Percentiles rank a stretch among this genome's conserved stretches.
These are phyloP conservation scores for Baccha elongata DNA, from an alignment of 2,888 invertebrate species.

Conservation along the genomic window DNA sequence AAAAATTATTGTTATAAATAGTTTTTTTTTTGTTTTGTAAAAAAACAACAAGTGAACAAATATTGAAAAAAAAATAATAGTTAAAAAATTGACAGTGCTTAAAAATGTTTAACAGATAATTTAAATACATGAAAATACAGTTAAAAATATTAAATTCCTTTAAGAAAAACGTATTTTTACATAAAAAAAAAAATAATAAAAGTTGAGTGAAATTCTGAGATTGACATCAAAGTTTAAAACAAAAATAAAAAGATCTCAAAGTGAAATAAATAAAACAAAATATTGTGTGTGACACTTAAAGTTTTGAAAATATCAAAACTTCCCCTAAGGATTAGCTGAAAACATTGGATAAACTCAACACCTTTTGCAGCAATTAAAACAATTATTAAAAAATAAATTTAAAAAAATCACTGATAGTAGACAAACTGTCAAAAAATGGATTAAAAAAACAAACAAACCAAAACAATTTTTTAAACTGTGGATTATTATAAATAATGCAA, in stretches of 20 bases:
- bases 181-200: conserved; percentile 12
- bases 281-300: conserved; percentile 48
- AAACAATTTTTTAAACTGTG: conserved; percentile 68
- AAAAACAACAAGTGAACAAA: conserved; percentile 22
- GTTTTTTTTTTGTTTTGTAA: conserved; percentile 6
- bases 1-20: conserved; percentile 34
- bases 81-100: conserved; percentile 62
- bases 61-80: conserved; percentile 12
- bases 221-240: conserved; percentile 31
- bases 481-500: conserved; percentile 80
- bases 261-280: conserved; percentile 40
- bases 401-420: conserved; percentile 36
- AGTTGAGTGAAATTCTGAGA: neutral
- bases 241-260: conserved; percentile 39
- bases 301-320: conserved; percentile 50
- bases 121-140: conserved; percentile 40
- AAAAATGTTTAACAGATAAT: conserved; percentile 61
- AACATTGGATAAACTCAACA: conserved; percentile 39
- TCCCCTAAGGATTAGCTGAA: conserved; percentile 52
- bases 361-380: conserved; percentile 16
- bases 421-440: conserved; percentile 58
- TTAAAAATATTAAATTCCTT: conserved; percentile 44
- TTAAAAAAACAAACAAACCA: conserved; percentile 67
- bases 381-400: conserved; percentile 16
- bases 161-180: conserved; percentile 31